These are phyloP conservation scores for human (Homo sapiens) DNA, from an alignment of 2,113 vertebrate species.

Conservation along the genomic window GRCh38 chrX:9540001-9540500, in stretches of 20 bases:
- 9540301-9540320: fast-evolving
- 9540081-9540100: neutral
- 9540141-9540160: fast-evolving
- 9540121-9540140: too few relatives aligned
- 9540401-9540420: neutral
- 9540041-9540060: neutral
- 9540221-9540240: neutral
- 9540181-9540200: neutral
- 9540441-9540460: fast-evolving
- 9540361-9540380: neutral
- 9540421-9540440: neutral
- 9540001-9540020: neutral
- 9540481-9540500: neutral
- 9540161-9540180: too few relatives aligned
- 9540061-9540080: neutral
- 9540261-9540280: neutral
- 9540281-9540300: neutral
- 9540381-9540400: neutral
- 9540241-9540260: neutral
- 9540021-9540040: too few relatives aligned
- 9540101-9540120: neutral
- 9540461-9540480: neutral
- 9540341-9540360: neutral
- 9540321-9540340: neutral
- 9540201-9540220: neutral